phyloP scores from a whole-genome alignment of 2,888 invertebrate genomes.

The Pheosia gnoma region DNA sequence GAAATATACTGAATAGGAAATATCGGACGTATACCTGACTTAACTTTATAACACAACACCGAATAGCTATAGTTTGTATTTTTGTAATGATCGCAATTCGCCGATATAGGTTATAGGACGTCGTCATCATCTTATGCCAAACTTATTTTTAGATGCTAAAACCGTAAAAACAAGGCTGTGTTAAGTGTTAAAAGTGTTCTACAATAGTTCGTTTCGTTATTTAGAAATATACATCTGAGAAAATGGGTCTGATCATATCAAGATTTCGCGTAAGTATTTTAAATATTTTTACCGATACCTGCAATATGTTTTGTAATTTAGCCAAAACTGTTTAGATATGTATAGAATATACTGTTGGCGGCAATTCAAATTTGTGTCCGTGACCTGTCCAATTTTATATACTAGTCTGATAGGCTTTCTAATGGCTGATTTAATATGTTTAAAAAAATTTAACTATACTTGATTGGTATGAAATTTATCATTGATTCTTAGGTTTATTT shows the following conservation, averaged over 20 bases:
- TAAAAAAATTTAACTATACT: too few relatives aligned
- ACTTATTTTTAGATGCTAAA: conserved; percentile 70
- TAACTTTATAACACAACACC: conserved; percentile 23
- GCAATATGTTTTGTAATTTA: conserved; percentile 56
- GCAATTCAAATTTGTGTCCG: conserved; percentile 68
- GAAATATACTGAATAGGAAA: conserved; percentile 34
- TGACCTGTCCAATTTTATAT: conserved; percentile 52
- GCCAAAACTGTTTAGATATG: conserved; percentile 75
- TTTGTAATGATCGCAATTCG: conserved; percentile 46
- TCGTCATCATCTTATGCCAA: conserved; percentile 72
- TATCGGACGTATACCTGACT: conserved; percentile 33
- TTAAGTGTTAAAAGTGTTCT: conserved; percentile 51
- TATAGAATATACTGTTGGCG: conserved; percentile 65
- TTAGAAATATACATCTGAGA: conserved; percentile 40
- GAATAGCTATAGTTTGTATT: conserved; percentile 38
- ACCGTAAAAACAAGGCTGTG: conserved; percentile 53
- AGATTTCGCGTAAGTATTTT: conserved; percentile 86
- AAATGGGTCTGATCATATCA: conserved; percentile 87
- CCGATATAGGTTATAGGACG: conserved; percentile 69
- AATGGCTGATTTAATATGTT: not conserved
- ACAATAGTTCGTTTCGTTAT: conserved; percentile 32
- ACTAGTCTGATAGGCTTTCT: conserved; percentile 16
- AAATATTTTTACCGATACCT: conserved; percentile 12
- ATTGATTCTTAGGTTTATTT: too few relatives aligned
- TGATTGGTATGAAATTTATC: too few relatives aligned